phyloP scores from a whole-genome alignment of 2,113 vertebrate genomes.

The Nestor notabilis region DNA sequence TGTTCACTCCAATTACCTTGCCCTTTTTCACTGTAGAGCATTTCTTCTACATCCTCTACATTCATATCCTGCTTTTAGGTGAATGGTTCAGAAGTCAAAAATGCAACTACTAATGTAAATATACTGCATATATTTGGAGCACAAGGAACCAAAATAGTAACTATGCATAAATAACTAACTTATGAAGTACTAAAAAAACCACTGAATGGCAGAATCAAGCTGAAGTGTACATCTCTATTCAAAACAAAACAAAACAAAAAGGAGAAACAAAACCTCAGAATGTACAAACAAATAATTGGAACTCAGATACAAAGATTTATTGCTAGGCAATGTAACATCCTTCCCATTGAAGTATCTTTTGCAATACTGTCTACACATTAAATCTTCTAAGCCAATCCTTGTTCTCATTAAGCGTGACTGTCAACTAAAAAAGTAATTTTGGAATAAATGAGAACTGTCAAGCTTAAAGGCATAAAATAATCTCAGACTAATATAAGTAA shows the following conservation, averaged over 20 bases:
- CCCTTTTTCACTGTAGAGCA: background rate
- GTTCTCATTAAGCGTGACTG: background rate
- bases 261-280: slow-evolving; percentile 38
- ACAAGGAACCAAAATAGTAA: slow-evolving; percentile 29
- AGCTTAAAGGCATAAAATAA: background rate
- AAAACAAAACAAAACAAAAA: slow-evolving; percentile 29
- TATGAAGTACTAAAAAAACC: background rate
- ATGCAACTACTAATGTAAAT: slow-evolving; percentile 32
- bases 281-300: slow-evolving; percentile 46
- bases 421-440: background rate
- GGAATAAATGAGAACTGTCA: background rate
- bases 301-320: background rate
- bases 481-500: background rate
- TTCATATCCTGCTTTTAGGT: slow-evolving; percentile 36
- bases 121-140: background rate
- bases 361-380: background rate
- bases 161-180: slow-evolving; percentile 47
- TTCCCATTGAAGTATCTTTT: background rate
- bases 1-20: background rate
- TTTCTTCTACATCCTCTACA: background rate
- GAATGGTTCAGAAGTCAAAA: slow-evolving; percentile 39
- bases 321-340: background rate
- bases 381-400: background rate
- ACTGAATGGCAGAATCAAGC: background rate
- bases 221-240: slow-evolving; percentile 21